phyloP scores from a whole-genome alignment of 2,888 invertebrate genomes.

The Lasius platythorax region DNA sequence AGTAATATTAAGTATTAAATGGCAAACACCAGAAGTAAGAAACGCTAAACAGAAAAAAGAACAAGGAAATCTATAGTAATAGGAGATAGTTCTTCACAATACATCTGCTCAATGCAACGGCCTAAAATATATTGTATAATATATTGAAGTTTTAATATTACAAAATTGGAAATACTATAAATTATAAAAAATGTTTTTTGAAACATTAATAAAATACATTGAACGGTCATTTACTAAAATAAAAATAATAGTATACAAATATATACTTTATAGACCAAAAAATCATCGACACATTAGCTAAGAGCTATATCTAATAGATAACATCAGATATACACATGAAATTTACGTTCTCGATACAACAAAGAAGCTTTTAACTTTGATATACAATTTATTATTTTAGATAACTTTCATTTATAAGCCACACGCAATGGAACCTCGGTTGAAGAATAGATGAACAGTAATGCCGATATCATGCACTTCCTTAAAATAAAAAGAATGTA shows the following conservation, averaged over 20 bases:
- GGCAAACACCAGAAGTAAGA: background rate
- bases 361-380: background rate
- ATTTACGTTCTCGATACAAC: background rate
- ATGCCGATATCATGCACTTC: background rate
- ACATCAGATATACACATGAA: background rate
- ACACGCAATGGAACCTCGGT: background rate
- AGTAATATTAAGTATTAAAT: background rate
- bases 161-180: background rate
- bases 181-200: background rate
- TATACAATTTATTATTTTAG: background rate
- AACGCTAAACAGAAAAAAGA: background rate
- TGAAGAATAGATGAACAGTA: background rate
- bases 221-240: background rate
- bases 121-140: too few relatives aligned
- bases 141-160: too few relatives aligned
- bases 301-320: background rate
- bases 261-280: background rate
- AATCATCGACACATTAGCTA: background rate
- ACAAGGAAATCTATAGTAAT: background rate
- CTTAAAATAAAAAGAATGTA: background rate
- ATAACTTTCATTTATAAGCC: background rate
- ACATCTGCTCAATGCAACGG: too few relatives aligned
- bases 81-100: too few relatives aligned
- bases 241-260: background rate
- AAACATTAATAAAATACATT: background rate